Evolutionary conservation across 1,140 invertebrate species (phyloP).

Genomic region (Plutomurus gul): DNA sequence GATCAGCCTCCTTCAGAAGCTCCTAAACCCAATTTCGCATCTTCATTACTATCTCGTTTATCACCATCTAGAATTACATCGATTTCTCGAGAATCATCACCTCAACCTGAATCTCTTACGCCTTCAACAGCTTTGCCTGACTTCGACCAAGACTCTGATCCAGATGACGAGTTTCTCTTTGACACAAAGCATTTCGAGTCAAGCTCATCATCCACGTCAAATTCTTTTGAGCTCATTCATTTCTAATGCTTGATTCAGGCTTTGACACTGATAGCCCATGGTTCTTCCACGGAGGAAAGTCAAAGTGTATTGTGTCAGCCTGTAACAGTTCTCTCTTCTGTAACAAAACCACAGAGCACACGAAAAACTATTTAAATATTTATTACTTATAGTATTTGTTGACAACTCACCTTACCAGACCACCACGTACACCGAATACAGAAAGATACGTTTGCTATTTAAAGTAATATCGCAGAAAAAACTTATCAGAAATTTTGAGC

Average conservation of each 20-base stretch:
- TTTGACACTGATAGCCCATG: not conserved
- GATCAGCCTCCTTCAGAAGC: not conserved
- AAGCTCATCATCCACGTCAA: constrained; percentile 44
- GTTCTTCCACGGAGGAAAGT: too few relatives aligned
- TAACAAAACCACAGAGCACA: too few relatives aligned
- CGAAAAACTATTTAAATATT: too few relatives aligned
- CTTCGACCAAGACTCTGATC: constrained; percentile 7
- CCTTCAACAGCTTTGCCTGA: constrained; percentile 13
- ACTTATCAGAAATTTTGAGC: too few relatives aligned
- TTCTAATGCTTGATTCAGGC: not conserved
- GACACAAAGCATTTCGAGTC: constrained; percentile 51
- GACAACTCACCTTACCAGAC: too few relatives aligned
- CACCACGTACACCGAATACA: too few relatives aligned
- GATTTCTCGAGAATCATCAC: not conserved
- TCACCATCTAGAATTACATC: not conserved
- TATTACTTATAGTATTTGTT: too few relatives aligned
- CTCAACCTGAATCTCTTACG: constrained; percentile 44
- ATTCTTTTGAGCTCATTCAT: constrained; percentile 43
- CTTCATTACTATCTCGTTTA: not conserved
- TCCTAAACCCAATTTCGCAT: not conserved
- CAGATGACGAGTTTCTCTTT: constrained; percentile 52
- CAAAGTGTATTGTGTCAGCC: too few relatives aligned
- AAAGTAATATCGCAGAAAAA: too few relatives aligned
- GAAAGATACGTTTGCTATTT: too few relatives aligned
- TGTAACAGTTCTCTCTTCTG: too few relatives aligned